Conservation (phyloP, 2,888 invertebrate species). For the Octodonta nipae region DNA sequence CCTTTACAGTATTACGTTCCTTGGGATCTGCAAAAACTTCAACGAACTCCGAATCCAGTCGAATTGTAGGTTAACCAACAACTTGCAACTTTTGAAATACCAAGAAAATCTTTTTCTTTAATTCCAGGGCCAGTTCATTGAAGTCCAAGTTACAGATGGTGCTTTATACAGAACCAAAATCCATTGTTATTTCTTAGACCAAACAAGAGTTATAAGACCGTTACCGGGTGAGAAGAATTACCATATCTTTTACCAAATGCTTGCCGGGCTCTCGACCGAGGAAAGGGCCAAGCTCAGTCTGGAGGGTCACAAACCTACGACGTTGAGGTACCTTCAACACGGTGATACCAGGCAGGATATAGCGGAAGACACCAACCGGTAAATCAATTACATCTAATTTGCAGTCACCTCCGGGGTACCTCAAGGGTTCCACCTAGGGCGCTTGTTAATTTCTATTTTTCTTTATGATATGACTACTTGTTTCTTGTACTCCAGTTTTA, state of each 20-base stretch:
- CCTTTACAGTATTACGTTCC: slow-evolving; percentile 84
- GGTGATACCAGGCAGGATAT: slow-evolving; percentile 62
- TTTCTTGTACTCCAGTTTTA: too few species aligned
- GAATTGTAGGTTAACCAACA: slow-evolving; percentile 54
- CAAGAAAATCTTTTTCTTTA: slow-evolving; percentile 5
- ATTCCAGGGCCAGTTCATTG: slow-evolving; percentile 82
- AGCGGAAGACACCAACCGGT: slow-evolving; percentile 51
- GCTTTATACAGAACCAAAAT: slow-evolving; percentile 90
- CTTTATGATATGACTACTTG: too few species aligned
- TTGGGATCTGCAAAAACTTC: slow-evolving; percentile 83
- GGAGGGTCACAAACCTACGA: slow-evolving; percentile 70
- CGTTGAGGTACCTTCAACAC: slow-evolving; percentile 65
- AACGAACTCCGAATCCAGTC: slow-evolving; percentile 81
- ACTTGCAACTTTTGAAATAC: not conserved
- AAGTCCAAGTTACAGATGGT: slow-evolving; percentile 90
- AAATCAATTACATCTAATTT: slow-evolving; percentile 6
- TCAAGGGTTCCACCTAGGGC: too few species aligned
- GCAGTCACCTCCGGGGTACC: too few species aligned
- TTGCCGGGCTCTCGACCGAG: slow-evolving; percentile 75
- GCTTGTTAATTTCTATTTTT: too few species aligned
- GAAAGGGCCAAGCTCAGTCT: slow-evolving; percentile 77
- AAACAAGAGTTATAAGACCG: slow-evolving; percentile 79
- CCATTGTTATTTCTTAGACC: slow-evolving; percentile 89
- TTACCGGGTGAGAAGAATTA: slow-evolving; percentile 83
- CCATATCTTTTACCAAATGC: slow-evolving; percentile 92